Percentiles rank a stretch among this genome's conserved stretches.
Conservation (phyloP, 1,140 invertebrate genomes). For the Microplitis demolitor region DNA sequence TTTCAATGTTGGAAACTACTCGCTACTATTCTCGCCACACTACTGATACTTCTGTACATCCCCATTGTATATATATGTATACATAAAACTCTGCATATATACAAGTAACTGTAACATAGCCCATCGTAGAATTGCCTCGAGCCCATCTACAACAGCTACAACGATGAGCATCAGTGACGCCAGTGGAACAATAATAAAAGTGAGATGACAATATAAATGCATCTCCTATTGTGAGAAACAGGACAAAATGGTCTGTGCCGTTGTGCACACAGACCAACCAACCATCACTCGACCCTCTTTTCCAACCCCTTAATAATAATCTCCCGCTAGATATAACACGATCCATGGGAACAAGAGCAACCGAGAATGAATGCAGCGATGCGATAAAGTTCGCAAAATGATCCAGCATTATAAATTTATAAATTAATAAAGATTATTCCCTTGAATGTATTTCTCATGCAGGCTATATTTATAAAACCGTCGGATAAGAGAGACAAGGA, state of each 20-base stretch:
- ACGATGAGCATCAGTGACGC: background rate
- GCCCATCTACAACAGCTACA: background rate
- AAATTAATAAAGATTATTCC: constrained; percentile 37
- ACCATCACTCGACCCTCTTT: constrained; percentile 15
- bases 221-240: constrained; percentile 30
- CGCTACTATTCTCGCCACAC: background rate
- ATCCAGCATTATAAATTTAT: constrained; percentile 35
- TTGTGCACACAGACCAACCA: constrained; percentile 23
- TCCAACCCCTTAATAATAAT: constrained; percentile 21
- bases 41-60: background rate
- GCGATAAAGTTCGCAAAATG: constrained; percentile 30
- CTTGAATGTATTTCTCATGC: background rate
- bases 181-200: constrained; percentile 39
- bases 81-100: background rate
- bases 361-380: constrained; percentile 30
- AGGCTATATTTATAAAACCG: background rate
- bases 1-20: constrained; percentile 32
- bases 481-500: too few relatives aligned
- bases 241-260: constrained; percentile 14
- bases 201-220: constrained; percentile 40
- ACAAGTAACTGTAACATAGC: background rate
- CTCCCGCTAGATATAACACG: background rate
- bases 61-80: background rate
- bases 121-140: too few relatives aligned
- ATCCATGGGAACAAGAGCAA: background rate